These are phyloP conservation scores for Pachyrhynchus sulphureomaculatus DNA, from an alignment of 1,140 invertebrate genomes.

Conservation along the genomic window DNA sequence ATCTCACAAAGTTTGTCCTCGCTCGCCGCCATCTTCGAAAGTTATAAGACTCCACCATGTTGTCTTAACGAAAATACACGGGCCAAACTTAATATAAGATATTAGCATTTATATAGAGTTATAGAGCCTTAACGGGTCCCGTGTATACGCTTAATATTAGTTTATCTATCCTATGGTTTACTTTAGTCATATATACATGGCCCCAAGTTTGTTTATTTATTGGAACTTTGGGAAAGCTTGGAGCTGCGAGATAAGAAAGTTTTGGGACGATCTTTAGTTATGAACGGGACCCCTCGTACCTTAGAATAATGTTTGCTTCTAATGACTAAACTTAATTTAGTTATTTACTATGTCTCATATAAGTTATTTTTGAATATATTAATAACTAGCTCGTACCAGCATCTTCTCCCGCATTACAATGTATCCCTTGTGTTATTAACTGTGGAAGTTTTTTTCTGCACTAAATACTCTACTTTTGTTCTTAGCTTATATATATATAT, in stretches of 20 bases:
- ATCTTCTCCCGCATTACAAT: no score
- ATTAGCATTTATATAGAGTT: slow-evolving; percentile 52
- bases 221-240: slow-evolving; percentile 36
- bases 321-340: slow-evolving; percentile 17
- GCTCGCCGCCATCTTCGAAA: slow-evolving; percentile 24
- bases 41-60: slow-evolving; percentile 49
- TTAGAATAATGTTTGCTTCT: slow-evolving; percentile 13
- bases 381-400: no score
- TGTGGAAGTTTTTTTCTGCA: no score
- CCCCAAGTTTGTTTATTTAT: slow-evolving; percentile 47
- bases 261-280: slow-evolving; percentile 28
- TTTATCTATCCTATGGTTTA: slow-evolving; percentile 47
- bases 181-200: slow-evolving; percentile 47
- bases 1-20: slow-evolving; percentile 16
- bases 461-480: no score
- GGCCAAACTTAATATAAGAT: slow-evolving; percentile 48
- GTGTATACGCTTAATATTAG: slow-evolving; percentile 48
- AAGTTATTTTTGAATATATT: no score
- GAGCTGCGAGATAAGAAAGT: slow-evolving; percentile 36
- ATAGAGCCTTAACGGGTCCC: slow-evolving; percentile 42
- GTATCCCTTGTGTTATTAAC: no score
- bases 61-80: slow-evolving; percentile 49
- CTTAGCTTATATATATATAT: no score
- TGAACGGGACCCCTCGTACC: slow-evolving; percentile 20
- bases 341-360: no score